Conservation (phyloP, 92 coral and sea anemone genomes). For the Virgularia gustaviana region DNA sequence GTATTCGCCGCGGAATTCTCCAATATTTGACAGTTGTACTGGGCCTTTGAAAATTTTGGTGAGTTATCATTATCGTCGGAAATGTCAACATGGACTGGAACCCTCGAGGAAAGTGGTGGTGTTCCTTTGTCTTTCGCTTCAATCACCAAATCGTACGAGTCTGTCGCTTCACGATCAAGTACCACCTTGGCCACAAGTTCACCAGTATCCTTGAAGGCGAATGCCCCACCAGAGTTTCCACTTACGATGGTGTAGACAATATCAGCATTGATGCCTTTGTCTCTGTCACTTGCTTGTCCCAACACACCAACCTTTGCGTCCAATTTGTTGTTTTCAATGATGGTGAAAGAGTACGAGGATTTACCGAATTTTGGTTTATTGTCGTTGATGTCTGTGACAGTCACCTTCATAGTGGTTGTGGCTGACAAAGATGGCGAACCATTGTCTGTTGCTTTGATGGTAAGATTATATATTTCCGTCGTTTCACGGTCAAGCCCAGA, state of each 20-base stretch:
- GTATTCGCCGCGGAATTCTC: conserved; percentile 76
- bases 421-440: conserved; percentile 56
- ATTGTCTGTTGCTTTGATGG: conserved; percentile 71
- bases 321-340: conserved; percentile 48
- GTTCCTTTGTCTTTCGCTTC: conserved; percentile 20
- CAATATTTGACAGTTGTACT: conserved; percentile 55
- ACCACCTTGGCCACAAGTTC: conserved; percentile 51
- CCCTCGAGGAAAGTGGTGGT: neutral
- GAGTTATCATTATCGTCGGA: conserved; percentile 11
- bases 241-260: conserved; percentile 62
- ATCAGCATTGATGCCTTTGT: conserved; percentile 61
- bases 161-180: conserved; percentile 64
- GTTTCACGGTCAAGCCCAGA: conserved; percentile 74
- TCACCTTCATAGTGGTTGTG: conserved; percentile 51
- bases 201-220: conserved; percentile 62
- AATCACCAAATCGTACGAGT: conserved; percentile 45
- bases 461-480: conserved; percentile 46
- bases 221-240: conserved; percentile 65
- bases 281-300: conserved; percentile 73
- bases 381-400: conserved; percentile 73
- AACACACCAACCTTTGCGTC: conserved; percentile 39
- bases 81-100: neutral
- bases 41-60: neutral
- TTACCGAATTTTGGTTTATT: conserved; percentile 68
- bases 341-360: conserved; percentile 49